These are phyloP conservation scores for Dipodomys stephensi DNA, from an alignment of 2,113 vertebrate species.

Conservation along the genomic window DNA sequence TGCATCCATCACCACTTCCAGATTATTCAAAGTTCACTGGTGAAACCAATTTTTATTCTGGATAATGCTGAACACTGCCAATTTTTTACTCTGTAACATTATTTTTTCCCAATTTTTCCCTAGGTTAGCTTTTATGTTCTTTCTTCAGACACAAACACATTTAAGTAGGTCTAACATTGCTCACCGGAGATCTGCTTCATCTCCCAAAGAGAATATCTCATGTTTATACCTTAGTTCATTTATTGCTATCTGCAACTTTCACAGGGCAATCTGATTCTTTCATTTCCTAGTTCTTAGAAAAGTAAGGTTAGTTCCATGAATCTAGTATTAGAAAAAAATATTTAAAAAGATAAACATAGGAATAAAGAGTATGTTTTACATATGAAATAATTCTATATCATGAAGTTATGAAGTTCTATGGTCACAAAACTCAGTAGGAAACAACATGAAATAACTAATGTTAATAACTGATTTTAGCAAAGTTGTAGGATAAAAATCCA, in stretches of 20 bases:
- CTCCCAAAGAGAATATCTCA: slow-evolving; percentile 33
- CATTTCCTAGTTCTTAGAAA: slow-evolving; percentile 44
- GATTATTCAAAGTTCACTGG: neutral
- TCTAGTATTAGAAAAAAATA: slow-evolving; percentile 28
- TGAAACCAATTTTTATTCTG: neutral
- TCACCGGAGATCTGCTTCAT: slow-evolving; percentile 22
- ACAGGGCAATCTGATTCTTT: neutral
- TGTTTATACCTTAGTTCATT: slow-evolving; percentile 25
- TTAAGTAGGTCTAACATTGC: slow-evolving; percentile 21
- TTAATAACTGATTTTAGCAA: slow-evolving; percentile 34
- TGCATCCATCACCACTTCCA: neutral
- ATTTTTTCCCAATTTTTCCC: slow-evolving; percentile 24
- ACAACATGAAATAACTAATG: slow-evolving; percentile 34
- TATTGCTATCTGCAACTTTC: slow-evolving; percentile 37
- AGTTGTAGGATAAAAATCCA: slow-evolving; percentile 41
- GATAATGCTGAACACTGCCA: neutral
- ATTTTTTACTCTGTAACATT: neutral
- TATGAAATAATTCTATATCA: slow-evolving; percentile 1
- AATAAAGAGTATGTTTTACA: neutral
- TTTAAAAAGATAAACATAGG: slow-evolving; percentile 43
- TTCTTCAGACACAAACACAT: slow-evolving; percentile 30
- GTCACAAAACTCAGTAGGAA: slow-evolving; percentile 44
- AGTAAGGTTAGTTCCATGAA: slow-evolving; percentile 28
- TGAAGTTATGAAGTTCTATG: slow-evolving; percentile 43
- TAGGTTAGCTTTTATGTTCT: slow-evolving; percentile 27